Base-by-base conservation (phyloP, 1,140 invertebrate genomes). In the Bombus waltoni region DNA sequence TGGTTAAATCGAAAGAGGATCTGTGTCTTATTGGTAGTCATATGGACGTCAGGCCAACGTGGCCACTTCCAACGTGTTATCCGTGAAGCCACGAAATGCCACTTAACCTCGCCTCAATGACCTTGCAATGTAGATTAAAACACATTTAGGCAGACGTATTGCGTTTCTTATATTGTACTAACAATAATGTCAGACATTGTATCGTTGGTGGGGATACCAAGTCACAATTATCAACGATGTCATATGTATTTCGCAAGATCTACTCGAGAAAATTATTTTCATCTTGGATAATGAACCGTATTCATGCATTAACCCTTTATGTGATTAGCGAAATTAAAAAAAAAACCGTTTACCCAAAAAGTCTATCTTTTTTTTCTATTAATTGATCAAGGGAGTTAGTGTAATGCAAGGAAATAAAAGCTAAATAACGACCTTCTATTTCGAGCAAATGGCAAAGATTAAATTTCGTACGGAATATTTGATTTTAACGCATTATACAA, bases 31-130 rank as follows among this genome's bases (percentile, higher is more conserved):
- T 84, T 71, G 70, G 75, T 73, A n/a, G 32, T 15, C 59, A 32
- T 68, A 6, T 42, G 4, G 28, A n/a, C 15, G 40, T 47, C 42
- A 25, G 32, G 79, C 83, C 86, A 88, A 89, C 86, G 86, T 85
- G 87, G 79, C 83, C 42, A 40, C 40, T 88, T 89, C 72, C 81
- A 88, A 89, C 87, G 83, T 83, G 80, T 81, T 42, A 11, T 18
- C 6, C 6, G 15, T 53, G 28, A 11, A 32, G 84, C 85, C 80
- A 87, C 85, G 83, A 88, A 71, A 44, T 42, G 9, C 42, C 25
- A 81, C 59, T 68, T 44, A 68, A 80, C 38, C 40, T 76, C 47
- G 53, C 57, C 2, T 74, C 10, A 78, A 35, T n/a, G 83, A 86
- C 88, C 80, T 86, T 89, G 72, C 66, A 62, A 53, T 42, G 47